Evolutionary conservation across 2,113 vertebrate species (phyloP), one percentile per base, ranked within the genome.

Genomic region (Pica pica): DNA sequence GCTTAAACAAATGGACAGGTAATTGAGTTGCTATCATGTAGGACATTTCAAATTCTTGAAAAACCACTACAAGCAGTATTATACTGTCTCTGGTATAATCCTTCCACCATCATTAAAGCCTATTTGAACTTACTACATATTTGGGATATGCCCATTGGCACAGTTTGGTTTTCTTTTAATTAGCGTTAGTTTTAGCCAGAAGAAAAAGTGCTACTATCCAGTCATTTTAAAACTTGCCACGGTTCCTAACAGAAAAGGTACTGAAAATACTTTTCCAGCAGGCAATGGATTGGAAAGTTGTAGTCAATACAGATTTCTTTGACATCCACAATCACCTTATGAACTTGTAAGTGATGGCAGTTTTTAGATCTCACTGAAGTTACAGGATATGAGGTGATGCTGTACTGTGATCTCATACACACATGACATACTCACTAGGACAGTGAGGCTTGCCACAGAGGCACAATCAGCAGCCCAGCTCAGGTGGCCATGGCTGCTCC

Each of bases 301-400:
- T 50, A 65, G 46, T 24, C 55, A 53, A 35, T 37, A 52, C 33
- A 27, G 64, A 33, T 27, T 42, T 46, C 84, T 68, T 56, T 59
- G 8, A 60, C 22, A 65, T 37, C 35, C 3, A 5, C 52, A 60
- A 61, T 79, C 33, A 76, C 23, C 31, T 91, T 39, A 22, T 19
- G 23, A 44, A 55, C 39, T 47, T 77, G 31, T 44, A 64, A 65
- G 10, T 0, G 0, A 37, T 63, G 31, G 17, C 6, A 42, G 28
- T 47, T 81, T 90, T 93, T 52, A 80, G 44, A 61, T 63, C 42
- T 83, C 68, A 27, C 15, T 31, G 77, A 92, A 83, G 68, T 71
- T 23, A 60, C n/a, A 74, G 27, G 57, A 46, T 47, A 44, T 2
- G 30, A 85, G 26, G n/a, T 53, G 68, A 89, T 57, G 52, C 39